Evolutionary conservation across 1,140 invertebrate species (phyloP), one percentile per base, ranked within the genome.

Genomic region (Sweltsa coloradensis): DNA sequence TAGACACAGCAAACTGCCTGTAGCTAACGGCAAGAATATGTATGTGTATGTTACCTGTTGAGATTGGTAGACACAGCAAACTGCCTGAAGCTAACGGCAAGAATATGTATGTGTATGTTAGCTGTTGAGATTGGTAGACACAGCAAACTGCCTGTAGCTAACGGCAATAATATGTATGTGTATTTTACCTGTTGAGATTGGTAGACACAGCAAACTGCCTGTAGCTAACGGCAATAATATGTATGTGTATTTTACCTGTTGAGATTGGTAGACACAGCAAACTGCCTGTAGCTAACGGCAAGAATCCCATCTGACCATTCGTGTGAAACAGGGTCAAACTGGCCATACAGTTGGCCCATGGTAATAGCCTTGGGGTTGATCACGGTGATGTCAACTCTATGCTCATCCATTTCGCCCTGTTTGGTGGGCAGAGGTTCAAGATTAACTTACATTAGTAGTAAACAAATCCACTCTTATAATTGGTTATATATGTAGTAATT

Each of bases 301-400:
- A 97, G 69, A 31, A 97, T 79, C 19, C 94, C 94, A 65, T 97
- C 93, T 7, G 81, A 86, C 86, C 85, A 89, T 67, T 97, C 92
- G 62, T 96, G 91, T 3, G 91, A 95, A 0, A 87, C 79, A 1
- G 85, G 76, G 73, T 97, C 93, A 64, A 97, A 97, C 62, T 93
- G 82, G 5, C 93, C 93, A 60, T 97, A 97, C 5, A 97, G 64
- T 65, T 97, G 90, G 9, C 90, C 90, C 79, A 97, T 89, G 0
- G 92, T 94, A 48, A 97, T 89, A 0, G 91, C 83, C 65, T 97
- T 97, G 0, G 93, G 93, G 69, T 96, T 97, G 47, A 97, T 95
- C 0, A 97, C 76, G 1, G 79, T 90, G 57, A 80, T 91, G 60
- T 93, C 85, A 0, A 93, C 91, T 57, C 78, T 79, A 57, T 90